Evolutionary conservation across 1,140 invertebrate genomes (phyloP).

Genomic region (Cyclargus thomasi): DNA sequence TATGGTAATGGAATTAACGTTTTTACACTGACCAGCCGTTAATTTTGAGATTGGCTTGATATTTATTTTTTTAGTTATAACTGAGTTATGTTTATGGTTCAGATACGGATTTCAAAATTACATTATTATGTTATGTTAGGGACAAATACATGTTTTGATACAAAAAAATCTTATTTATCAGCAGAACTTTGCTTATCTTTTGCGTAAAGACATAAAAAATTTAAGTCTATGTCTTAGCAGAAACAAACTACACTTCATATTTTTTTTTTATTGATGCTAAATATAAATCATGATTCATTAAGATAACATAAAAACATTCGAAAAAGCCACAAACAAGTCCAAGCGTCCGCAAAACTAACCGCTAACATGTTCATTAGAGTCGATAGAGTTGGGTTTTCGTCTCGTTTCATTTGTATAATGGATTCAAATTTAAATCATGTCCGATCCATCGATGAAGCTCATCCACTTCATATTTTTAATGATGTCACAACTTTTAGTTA

Average conservation of each 20-base stretch:
- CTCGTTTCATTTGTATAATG: slow-evolving; percentile 32
- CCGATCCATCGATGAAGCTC: slow-evolving; percentile 22
- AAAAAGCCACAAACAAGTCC: slow-evolving; percentile 20
- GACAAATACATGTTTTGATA: too few species aligned
- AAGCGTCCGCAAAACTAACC: slow-evolving; percentile 27
- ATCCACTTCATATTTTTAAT: slow-evolving; percentile 11
- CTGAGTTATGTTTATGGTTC: too few species aligned
- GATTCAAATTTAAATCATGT: slow-evolving; percentile 27
- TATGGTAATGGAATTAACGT: slow-evolving; percentile 47
- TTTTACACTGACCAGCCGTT: slow-evolving; percentile 17
- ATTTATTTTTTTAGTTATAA: too few species aligned
- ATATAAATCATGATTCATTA: background rate
- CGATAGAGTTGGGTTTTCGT: slow-evolving; percentile 24
- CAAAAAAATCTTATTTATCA: too few species aligned
- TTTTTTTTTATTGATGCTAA: too few species aligned
- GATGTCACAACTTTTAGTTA: slow-evolving; percentile 10
- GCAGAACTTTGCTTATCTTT: too few species aligned
- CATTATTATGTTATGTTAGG: too few species aligned
- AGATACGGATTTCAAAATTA: too few species aligned
- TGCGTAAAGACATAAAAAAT: too few species aligned
- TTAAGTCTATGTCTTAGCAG: too few species aligned
- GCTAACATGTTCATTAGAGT: slow-evolving; percentile 27
- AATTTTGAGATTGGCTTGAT: too few species aligned
- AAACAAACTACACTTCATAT: too few species aligned
- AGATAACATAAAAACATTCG: background rate